These are phyloP conservation scores for Beris morrisii DNA, from an alignment of 2,888 invertebrate species.

Conservation along the genomic window DNA sequence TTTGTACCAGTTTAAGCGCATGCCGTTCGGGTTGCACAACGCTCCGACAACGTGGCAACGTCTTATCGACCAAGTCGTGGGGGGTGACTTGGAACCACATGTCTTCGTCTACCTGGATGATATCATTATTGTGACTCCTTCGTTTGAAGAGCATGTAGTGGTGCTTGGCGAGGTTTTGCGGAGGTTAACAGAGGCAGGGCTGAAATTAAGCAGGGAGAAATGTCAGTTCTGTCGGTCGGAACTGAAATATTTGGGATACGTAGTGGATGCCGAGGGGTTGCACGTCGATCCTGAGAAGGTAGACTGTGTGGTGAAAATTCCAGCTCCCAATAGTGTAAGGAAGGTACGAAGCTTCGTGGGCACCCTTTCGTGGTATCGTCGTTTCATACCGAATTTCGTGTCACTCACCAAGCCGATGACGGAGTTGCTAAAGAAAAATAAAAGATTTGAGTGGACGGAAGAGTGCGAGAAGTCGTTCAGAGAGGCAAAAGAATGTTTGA, in stretches of 20 bases:
- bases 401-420: background rate
- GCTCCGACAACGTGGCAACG: slow-evolving; percentile 18
- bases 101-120: slow-evolving; percentile 32
- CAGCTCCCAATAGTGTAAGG: background rate
- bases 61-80: background rate
- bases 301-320: slow-evolving; percentile 2
- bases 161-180: slow-evolving; percentile 11
- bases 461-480: background rate
- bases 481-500: background rate
- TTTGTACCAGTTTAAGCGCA: background rate
- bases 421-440: background rate
- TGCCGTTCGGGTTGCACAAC: slow-evolving; percentile 31
- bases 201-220: slow-evolving; percentile 16
- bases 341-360: slow-evolving; percentile 16
- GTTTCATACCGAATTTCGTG: slow-evolving; percentile 16
- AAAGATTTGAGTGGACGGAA: slow-evolving; percentile 6
- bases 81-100: slow-evolving; percentile 33
- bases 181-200: background rate
- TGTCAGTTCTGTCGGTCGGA: slow-evolving; percentile 5
- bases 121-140: slow-evolving; percentile 13
- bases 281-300: slow-evolving; percentile 19
- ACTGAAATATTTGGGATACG: slow-evolving; percentile 25
- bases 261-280: slow-evolving; percentile 10
- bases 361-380: slow-evolving; percentile 22
- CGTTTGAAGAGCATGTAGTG: slow-evolving; percentile 12